Evolutionary conservation across 1,140 invertebrate genomes (phyloP).

Genomic region (Drosophila sproati): DNA sequence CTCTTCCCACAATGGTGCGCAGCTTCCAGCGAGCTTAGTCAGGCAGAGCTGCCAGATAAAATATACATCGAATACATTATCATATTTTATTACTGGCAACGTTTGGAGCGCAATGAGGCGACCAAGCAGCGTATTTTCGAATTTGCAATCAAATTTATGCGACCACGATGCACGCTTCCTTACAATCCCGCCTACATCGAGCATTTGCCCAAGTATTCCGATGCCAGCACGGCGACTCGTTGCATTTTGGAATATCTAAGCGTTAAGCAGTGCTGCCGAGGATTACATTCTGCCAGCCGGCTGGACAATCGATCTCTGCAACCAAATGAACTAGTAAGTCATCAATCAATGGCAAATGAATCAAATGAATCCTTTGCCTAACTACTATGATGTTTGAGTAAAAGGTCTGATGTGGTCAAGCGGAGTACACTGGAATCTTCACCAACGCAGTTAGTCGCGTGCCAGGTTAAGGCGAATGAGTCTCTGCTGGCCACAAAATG

Average conservation of each 20-base stretch:
- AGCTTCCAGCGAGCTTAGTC: slow-evolving; percentile 43
- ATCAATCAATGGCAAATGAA: background rate
- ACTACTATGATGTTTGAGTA: slow-evolving; percentile 73
- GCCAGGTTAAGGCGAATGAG: slow-evolving; percentile 15
- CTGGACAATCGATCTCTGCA: slow-evolving; percentile 53
- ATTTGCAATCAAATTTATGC: slow-evolving; percentile 72
- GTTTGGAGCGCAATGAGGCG: slow-evolving; percentile 54
- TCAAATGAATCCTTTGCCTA: slow-evolving; percentile 2
- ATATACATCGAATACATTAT: slow-evolving; percentile 71
- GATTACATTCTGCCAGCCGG: slow-evolving; percentile 60
- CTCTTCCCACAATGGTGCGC: slow-evolving; percentile 66
- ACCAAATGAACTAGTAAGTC: slow-evolving; percentile 57
- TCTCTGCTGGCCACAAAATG: slow-evolving; percentile 48
- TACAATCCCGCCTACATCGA: slow-evolving; percentile 47
- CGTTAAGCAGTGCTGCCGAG: slow-evolving; percentile 42
- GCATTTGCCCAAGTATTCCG: slow-evolving; percentile 55
- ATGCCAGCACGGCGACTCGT: slow-evolving; percentile 52
- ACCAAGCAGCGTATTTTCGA: slow-evolving; percentile 58
- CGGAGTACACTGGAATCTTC: slow-evolving; percentile 12
- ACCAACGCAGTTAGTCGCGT: slow-evolving; percentile 71
- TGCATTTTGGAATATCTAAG: slow-evolving; percentile 59
- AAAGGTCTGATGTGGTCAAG: slow-evolving; percentile 75
- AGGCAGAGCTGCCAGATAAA: slow-evolving; percentile 65
- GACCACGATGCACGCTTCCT: slow-evolving; percentile 50
- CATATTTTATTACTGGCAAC: slow-evolving; percentile 76